phyloP scores from a whole-genome alignment of 2,113 vertebrate species.

The Cochlearius cochlearius region DNA sequence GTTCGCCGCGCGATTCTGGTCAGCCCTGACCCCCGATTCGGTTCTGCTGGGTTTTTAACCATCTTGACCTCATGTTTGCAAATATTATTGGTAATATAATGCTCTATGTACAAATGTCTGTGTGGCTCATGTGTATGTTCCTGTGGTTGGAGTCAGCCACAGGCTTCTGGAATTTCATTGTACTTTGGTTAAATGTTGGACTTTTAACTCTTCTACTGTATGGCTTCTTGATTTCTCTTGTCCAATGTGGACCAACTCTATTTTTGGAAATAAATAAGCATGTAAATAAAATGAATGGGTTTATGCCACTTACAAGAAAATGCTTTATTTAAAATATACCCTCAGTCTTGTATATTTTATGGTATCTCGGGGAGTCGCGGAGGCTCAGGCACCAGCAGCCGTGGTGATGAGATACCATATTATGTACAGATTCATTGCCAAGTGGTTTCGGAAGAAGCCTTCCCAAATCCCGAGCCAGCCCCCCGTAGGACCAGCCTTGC shows the following conservation, averaged over 20 bases:
- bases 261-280: constrained; percentile 69
- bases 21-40: constrained; percentile 25
- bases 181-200: constrained; percentile 67
- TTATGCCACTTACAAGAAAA: constrained; percentile 67
- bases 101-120: constrained; percentile 63
- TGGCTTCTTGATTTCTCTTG: constrained; percentile 63
- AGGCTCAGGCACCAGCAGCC: not conserved
- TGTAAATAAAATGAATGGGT: constrained; percentile 69
- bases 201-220: constrained; percentile 59
- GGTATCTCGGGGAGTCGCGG: not conserved
- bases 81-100: constrained; percentile 71
- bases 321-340: constrained; percentile 49
- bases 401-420: constrained; percentile 36
- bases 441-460: constrained; percentile 2
- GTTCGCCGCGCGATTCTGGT: constrained; percentile 48
- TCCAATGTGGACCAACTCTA: constrained; percentile 60
- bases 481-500: not conserved
- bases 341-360: constrained; percentile 57
- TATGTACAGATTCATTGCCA: constrained; percentile 42
- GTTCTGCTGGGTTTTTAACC: constrained; percentile 61
- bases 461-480: not conserved
- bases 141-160: constrained; percentile 60
- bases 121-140: constrained; percentile 61
- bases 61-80: constrained; percentile 70
- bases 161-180: constrained; percentile 61